phyloP scores from a whole-genome alignment of 2,888 invertebrate genomes.

The Rhagonycha lutea region DNA sequence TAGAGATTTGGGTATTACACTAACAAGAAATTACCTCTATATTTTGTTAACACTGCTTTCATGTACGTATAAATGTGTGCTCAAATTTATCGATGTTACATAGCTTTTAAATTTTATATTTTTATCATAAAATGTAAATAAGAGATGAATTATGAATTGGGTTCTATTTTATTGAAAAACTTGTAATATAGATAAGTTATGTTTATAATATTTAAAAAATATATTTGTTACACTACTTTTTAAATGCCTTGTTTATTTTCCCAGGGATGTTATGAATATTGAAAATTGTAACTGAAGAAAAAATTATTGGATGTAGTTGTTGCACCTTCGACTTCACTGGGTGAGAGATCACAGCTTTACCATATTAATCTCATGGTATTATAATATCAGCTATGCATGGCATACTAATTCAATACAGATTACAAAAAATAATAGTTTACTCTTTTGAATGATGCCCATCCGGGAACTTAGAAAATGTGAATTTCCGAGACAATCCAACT shows the following conservation, averaged over 20 bases:
- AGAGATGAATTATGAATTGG: neutral
- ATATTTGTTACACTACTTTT: neutral
- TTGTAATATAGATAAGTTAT: neutral
- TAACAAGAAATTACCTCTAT: neutral
- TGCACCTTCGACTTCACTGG: no score
- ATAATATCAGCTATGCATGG: no score
- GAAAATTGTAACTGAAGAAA: no score
- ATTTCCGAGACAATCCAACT: no score
- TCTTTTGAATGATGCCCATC: no score
- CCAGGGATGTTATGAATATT: no score
- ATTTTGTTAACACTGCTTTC: neutral
- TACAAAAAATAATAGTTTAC: no score
- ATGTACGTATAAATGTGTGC: neutral
- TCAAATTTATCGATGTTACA: neutral
- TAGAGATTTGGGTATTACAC: neutral
- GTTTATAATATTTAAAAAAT: neutral
- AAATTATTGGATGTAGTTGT: no score
- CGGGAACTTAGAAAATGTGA: no score
- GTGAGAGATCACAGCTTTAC: no score
- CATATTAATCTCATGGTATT: no score
- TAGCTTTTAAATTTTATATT: neutral
- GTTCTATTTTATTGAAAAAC: neutral
- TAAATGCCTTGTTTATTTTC: neutral
- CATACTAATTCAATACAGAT: no score
- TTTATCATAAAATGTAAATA: neutral